Base-by-base conservation (phyloP, 2,888 invertebrate genomes). In the Caenorhabditis uteleia region DNA sequence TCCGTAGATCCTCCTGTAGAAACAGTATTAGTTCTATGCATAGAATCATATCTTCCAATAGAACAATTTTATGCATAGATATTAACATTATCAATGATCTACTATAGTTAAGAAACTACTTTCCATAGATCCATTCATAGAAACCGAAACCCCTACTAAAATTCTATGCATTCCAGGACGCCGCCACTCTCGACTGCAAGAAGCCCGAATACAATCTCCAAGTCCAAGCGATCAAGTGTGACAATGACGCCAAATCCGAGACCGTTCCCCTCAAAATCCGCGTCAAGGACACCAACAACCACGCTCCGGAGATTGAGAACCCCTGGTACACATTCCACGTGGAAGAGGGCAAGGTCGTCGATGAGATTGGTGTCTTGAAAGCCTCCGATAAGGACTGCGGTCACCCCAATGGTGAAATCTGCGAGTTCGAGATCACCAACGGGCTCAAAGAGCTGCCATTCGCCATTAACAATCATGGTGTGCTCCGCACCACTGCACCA, bases 271-370 rank as follows among this genome's bases (percentile, higher is more conserved):
- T 81, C 36, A 74, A 74, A 46, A 70, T 97, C 80, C 91, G 91
- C 20, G 94, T 97, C 66, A 90, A 91, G 58, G 95, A 95, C 86
- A 93, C 94, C 76, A 95, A 95, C 87, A 94, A 95, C 85, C 94
- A 91, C 86, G 90, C 92, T 25, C 95, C 95, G 2, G 90, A 90
- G 65, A 95, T 95, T 87, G 88, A 90, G 49, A 91, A 93, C 83
- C 90, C 92, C 33, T 90, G 92, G 47, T 95, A 95, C 86, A 91
- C 92, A 29, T 89, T 90, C 73, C 89, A 91, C 75, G 89, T 93
- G 69, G 93, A 93, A 84, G 95, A 95, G 84, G 76, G 75, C 34
- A 70, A 69, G 39, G 86, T 93, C 26, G 92, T 92, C 86, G 90
- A 91, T 80, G 91, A 93, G 84, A 91, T 97, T 68, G 88, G 95